Evolutionary conservation across 2,797 vertebrate genomes (phyloP).

Genomic region (Cryptoblepharus egeriae): DNA sequence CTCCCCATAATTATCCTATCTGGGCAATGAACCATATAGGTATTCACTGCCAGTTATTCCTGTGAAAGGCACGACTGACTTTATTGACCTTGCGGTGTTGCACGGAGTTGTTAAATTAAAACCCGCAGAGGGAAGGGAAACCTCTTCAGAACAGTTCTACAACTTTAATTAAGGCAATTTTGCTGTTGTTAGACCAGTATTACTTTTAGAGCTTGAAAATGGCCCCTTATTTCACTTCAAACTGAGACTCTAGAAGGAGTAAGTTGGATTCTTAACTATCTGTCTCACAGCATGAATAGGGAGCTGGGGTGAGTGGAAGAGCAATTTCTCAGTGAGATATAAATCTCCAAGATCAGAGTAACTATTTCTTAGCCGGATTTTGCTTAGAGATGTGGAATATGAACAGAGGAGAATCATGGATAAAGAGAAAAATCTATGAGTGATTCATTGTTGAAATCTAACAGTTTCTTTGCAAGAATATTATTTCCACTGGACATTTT

Average conservation of each 20-base stretch:
- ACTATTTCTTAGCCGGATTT: constrained; percentile 46
- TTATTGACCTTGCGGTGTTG: constrained; percentile 49
- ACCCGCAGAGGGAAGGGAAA: not conserved
- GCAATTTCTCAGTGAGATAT: constrained; percentile 39
- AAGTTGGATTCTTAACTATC: not conserved
- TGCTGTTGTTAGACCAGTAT: constrained; percentile 32
- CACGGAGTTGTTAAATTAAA: constrained; percentile 45
- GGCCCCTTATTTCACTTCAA: constrained; percentile 38
- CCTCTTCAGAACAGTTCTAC: not conserved
- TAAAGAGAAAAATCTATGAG: constrained; percentile 30
- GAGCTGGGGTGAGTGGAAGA: constrained; percentile 30
- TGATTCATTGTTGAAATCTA: not conserved
- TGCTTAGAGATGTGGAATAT: constrained; percentile 39
- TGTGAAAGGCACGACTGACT: constrained; percentile 39
- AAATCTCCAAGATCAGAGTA: constrained; percentile 40
- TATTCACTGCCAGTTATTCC: constrained; percentile 41
- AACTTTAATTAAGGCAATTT: constrained; percentile 56
- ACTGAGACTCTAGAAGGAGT: constrained; percentile 21
- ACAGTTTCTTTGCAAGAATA: not conserved
- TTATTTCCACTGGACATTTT: constrained; percentile 16
- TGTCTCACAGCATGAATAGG: constrained; percentile 16
- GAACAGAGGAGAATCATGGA: constrained; percentile 18
- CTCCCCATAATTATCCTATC: constrained; percentile 46
- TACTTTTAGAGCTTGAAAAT: constrained; percentile 43
- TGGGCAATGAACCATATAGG: constrained; percentile 52